A percentile compares a stretch with the other conserved stretches of the same genome.
Evolutionary conservation across 2,797 vertebrate species (phyloP).

Genomic region (Brotula barbata): DNA sequence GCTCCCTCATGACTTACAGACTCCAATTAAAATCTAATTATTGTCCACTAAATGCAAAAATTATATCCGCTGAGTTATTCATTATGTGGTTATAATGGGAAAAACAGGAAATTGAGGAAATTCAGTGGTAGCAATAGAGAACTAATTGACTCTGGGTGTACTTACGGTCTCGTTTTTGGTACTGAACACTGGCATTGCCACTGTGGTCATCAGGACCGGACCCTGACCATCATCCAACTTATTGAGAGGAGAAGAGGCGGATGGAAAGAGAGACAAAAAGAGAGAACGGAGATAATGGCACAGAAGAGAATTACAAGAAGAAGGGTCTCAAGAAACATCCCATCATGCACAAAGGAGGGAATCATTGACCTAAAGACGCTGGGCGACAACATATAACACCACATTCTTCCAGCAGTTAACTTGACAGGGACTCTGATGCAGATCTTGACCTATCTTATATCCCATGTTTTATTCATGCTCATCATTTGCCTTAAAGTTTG

Average conservation of each 20-base stretch:
- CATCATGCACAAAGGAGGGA: constrained; percentile 27
- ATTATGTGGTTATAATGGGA: constrained; percentile 16
- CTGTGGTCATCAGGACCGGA: constrained; percentile 95
- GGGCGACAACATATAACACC: constrained; percentile 27
- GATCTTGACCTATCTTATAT: constrained; percentile 48
- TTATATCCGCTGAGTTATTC: constrained; percentile 17
- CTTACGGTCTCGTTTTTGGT: constrained; percentile 98
- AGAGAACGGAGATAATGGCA: not conserved
- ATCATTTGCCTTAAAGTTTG: constrained; percentile 70
- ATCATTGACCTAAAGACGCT: constrained; percentile 34
- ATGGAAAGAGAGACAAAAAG: constrained; percentile 5
- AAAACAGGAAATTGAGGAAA: constrained; percentile 1
- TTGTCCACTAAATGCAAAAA: constrained; percentile 20
- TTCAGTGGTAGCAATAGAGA: not conserved
- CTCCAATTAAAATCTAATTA: constrained; percentile 53
- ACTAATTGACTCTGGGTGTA: constrained; percentile 43
- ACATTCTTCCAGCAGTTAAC: constrained; percentile 19
- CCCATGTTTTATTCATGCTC: constrained; percentile 76
- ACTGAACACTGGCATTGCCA: constrained; percentile 99
- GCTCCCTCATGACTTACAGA: constrained; percentile 37
- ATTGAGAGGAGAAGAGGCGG: constrained; percentile 13
- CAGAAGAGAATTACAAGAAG: not conserved
- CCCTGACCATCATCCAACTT: constrained; percentile 91
- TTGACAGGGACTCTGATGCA: constrained; percentile 36
- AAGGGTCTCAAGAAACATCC: not conserved